Percentiles rank a stretch among this genome's conserved stretches.
Conservation (phyloP, 2,113 vertebrate species). For the Collichthys lucidus region DNA sequence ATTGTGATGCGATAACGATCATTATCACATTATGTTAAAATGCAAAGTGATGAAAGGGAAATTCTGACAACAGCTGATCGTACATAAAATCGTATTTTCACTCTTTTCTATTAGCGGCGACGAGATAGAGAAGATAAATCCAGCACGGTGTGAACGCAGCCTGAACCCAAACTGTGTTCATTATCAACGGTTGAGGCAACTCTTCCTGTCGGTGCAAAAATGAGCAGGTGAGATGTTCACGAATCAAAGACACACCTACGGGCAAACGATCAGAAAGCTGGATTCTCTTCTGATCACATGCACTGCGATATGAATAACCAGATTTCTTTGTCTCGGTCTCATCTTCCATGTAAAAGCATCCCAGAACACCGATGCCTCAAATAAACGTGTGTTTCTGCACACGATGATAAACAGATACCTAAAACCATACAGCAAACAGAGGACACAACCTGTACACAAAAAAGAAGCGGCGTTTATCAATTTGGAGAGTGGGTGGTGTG, state of each 20-base stretch:
- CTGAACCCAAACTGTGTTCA: not conserved
- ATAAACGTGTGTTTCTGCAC: not conserved
- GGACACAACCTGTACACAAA: not conserved
- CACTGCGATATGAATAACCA: not conserved
- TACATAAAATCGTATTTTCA: not conserved
- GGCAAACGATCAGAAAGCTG: not conserved
- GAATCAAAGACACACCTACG: not conserved
- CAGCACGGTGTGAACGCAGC: not conserved
- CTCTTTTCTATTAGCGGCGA: not conserved
- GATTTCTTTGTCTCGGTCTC: not conserved
- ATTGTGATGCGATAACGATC: not conserved
- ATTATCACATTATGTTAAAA: not conserved
- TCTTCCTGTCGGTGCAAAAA: not conserved
- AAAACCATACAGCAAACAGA: conserved; percentile 17
- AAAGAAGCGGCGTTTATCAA: conserved; percentile 17
- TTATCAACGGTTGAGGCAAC: not conserved
- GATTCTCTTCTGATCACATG: too few relatives aligned
- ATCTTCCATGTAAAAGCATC: not conserved
- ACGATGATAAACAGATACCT: not conserved
- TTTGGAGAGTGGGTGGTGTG: conserved; percentile 33
- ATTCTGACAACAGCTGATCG: not conserved
- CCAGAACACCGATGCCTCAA: too few relatives aligned
- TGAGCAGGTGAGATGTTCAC: not conserved
- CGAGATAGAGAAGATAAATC: not conserved
- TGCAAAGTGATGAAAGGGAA: not conserved